phyloP scores from a whole-genome alignment of 2,888 invertebrate species.

The Hypomecis punctinalis region DNA sequence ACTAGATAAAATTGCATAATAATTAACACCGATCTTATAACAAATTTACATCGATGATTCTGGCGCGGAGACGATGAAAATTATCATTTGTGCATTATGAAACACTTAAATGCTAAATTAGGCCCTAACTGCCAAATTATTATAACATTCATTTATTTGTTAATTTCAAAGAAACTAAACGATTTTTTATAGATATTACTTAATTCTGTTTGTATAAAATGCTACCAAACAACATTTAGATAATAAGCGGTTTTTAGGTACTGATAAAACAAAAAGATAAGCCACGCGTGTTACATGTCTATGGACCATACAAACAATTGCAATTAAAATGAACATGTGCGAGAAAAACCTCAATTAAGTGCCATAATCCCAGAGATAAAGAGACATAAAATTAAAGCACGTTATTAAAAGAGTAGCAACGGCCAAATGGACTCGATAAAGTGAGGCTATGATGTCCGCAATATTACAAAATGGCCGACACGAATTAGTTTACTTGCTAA shows the following conservation, averaged over 20 bases:
- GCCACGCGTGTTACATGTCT: constrained; percentile 11
- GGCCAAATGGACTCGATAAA: constrained; percentile 78
- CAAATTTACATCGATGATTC: too few relatives aligned
- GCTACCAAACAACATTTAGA: not conserved
- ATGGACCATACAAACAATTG: constrained; percentile 9
- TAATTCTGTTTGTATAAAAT: too few relatives aligned
- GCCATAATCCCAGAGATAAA: constrained; percentile 70
- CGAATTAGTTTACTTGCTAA: constrained; percentile 65
- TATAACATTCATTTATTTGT: too few relatives aligned
- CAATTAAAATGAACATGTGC: constrained; percentile 56
- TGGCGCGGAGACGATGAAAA: too few relatives aligned
- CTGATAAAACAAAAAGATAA: constrained; percentile 9
- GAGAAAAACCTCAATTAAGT: constrained; percentile 71
- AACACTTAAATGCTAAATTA: too few relatives aligned
- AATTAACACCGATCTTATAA: not conserved
- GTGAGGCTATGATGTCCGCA: constrained; percentile 71
- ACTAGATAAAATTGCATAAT: too few relatives aligned
- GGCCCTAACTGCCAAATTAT: too few relatives aligned
- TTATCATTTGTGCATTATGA: too few relatives aligned
- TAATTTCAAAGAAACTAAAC: too few relatives aligned
- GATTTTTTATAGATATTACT: too few relatives aligned
- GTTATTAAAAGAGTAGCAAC: constrained; percentile 77
- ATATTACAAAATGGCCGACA: constrained; percentile 68
- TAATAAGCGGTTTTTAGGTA: not conserved
- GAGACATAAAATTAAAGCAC: constrained; percentile 79